These are phyloP conservation scores for Procavia capensis DNA, from an alignment of 2,113 vertebrate genomes.

Conservation along the genomic window DNA sequence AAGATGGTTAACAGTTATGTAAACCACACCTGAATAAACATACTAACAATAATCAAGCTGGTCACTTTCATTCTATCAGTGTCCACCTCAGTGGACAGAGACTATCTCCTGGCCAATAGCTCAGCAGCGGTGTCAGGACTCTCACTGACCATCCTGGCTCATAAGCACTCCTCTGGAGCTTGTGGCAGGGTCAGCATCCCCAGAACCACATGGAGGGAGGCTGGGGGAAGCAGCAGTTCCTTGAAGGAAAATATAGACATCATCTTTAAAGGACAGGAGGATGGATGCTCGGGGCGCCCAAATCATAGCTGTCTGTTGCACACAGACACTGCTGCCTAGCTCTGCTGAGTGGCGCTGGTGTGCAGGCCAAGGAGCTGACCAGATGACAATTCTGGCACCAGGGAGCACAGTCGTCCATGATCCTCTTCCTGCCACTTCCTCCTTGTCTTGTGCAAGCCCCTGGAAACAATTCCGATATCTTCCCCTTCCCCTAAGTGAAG, in stretches of 20 bases:
- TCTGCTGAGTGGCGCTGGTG: not conserved
- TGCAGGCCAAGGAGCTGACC: not conserved
- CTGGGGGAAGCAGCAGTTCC: rapidly evolving
- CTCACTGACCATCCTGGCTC: not conserved
- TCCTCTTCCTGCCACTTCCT: not conserved
- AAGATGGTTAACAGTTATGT: not conserved
- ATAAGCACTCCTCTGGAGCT: not conserved
- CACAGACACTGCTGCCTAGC: not conserved
- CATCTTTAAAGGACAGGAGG: not conserved
- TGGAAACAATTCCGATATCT: not conserved
- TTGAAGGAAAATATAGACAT: not conserved
- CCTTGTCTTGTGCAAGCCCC: too few species aligned
- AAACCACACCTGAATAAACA: not conserved
- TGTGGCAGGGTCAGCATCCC: not conserved
- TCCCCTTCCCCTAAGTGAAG: not conserved
- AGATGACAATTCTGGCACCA: not conserved
- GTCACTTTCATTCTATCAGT: not conserved
- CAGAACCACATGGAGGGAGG: not conserved
- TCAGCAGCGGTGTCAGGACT: not conserved
- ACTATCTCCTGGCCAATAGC: not conserved
- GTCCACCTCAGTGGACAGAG: not conserved
- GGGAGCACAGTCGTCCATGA: rapidly evolving
- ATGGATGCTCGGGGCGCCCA: too few species aligned
- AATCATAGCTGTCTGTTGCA: too few species aligned
- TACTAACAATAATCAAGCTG: not conserved